Evolutionary conservation across 2,888 invertebrate genomes (phyloP), one percentile per base, ranked within the genome.

Genomic region (Toxonevra muliebris): DNA sequence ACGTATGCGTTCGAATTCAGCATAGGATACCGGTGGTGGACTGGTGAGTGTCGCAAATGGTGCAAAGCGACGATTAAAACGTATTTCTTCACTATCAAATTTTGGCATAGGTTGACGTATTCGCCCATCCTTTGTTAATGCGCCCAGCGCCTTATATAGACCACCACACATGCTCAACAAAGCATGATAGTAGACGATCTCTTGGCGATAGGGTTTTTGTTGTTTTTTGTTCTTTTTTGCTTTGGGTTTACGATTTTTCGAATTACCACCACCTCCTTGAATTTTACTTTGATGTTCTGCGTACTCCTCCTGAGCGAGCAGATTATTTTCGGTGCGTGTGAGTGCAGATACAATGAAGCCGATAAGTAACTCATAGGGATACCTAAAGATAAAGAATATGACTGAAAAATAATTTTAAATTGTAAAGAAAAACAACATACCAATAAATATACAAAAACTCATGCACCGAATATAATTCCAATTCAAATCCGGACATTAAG

Each of bases 361-460:
- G 84, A 95, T 97, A 4, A 98, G 87, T 83, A 96, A 94, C 87
- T 98, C 97, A 85, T 96, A 95, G 40, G 98, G 87, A 85, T 97
- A 96, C 92, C 92, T 92, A 82, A 74, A 73, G 70, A 65, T 71
- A 30, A 30, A 30, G 30, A 7, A 7, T 30, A 4, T 2, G 3
- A 30, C 30, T 30, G 30, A 30, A 30, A 53, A 43, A 54, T 11
- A 1, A 13, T 1, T 55, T 48, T 1, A 41, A 48, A 64, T 50
- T 9, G n/a, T 0, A n/a, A n/a, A n/a, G n/a, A n/a, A n/a, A n/a
- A n/a, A n/a, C n/a, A 43, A 50, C 60, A 86, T 75, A 92, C 96
- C 96, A 97, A 85, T 93, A 98, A 76, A 98, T 93, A 82, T 97
- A 97, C 77, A 96, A 92, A 85, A 95, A 98, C 86, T 99, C 98